A percentile compares a stretch with the other conserved stretches of the same genome.
phyloP scores from a whole-genome alignment of 2,113 vertebrate species.

The Vidua chalybeata region DNA sequence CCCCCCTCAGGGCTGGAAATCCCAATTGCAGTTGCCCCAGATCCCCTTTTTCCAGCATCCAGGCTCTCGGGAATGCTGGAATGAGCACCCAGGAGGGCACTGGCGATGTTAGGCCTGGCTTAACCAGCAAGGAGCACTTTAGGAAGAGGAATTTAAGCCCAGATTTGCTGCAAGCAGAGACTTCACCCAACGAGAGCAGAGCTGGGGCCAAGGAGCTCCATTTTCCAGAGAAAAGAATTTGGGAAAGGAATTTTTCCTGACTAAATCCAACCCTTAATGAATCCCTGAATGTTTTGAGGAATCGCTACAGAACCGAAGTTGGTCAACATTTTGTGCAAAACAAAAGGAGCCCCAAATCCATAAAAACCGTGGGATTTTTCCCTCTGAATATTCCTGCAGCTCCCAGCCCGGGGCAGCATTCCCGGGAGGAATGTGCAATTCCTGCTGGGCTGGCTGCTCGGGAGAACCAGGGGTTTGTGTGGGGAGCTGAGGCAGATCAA shows the following conservation, averaged over 20 bases:
- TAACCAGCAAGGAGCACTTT: neutral
- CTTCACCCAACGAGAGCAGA: neutral
- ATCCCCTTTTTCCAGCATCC: neutral
- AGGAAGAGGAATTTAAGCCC: neutral
- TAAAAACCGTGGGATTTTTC: neutral
- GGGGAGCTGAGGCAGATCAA: constrained; percentile 48
- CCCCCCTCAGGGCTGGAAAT: neutral
- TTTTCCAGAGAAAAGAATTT: neutral
- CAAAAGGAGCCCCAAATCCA: neutral
- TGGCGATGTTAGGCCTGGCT: neutral
- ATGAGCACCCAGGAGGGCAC: neutral
- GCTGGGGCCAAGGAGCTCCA: neutral
- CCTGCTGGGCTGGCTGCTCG: neutral
- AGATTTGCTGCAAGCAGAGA: neutral
- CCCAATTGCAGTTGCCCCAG: neutral
- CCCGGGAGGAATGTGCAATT: neutral
- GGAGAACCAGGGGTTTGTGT: neutral
- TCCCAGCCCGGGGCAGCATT: neutral
- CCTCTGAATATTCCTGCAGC: neutral
- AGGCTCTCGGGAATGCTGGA: neutral
- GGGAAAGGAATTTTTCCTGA: neutral
- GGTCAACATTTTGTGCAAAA: accelerated
- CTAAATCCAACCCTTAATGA: neutral
- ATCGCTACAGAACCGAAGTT: neutral
- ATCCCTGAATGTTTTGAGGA: neutral